phyloP scores from a whole-genome alignment of 2,888 invertebrate genomes.

The Artemia sinica region DNA sequence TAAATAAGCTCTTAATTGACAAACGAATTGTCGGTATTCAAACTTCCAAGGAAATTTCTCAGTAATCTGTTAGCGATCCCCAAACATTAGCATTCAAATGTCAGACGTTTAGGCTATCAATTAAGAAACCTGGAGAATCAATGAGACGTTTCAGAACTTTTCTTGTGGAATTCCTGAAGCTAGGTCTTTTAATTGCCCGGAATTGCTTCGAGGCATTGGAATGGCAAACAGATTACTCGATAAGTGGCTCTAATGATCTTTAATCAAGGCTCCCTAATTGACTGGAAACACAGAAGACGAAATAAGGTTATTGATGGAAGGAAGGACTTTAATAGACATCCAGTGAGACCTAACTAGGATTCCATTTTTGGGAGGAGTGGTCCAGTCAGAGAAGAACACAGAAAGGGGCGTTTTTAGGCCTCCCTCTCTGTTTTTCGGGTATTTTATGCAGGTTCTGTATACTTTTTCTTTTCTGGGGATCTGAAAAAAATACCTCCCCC shows the following conservation, averaged over 20 bases:
- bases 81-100: constrained; percentile 13
- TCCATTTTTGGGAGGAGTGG: no score
- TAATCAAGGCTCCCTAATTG: no score
- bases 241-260: constrained; percentile 13
- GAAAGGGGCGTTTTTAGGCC: no score
- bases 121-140: constrained; percentile 10
- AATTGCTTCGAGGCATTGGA: constrained; percentile 3
- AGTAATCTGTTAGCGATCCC: constrained; percentile 13
- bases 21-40: background rate
- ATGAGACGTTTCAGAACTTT: constrained; percentile 14
- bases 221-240: constrained; percentile 11
- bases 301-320: no score
- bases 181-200: constrained; percentile 6
- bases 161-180: constrained; percentile 9
- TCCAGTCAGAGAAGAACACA: no score
- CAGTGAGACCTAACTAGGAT: no score
- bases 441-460: no score
- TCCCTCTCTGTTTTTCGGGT: no score
- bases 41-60: background rate
- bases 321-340: no score
- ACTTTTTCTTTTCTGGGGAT: no score
- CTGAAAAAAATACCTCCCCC: no score
- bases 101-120: constrained; percentile 10
- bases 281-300: no score
- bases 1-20: constrained; percentile 14